Evolutionary conservation across 2,113 vertebrate species (phyloP).

Genomic region (Antechinus stuartii): DNA sequence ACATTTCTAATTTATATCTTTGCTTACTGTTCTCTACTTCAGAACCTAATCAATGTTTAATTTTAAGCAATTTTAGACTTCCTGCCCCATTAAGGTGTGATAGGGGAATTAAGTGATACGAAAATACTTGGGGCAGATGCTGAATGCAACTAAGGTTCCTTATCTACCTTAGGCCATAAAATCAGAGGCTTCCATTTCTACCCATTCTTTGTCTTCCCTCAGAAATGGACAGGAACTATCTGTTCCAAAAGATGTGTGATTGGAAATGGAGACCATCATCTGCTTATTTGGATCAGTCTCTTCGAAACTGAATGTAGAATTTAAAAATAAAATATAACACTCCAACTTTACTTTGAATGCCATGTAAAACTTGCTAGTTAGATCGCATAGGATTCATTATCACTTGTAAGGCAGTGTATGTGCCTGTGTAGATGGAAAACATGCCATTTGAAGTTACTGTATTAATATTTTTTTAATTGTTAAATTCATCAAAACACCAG

Average conservation of each 20-base stretch:
- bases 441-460: conserved; percentile 10
- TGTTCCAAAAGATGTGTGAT: neutral
- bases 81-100: neutral
- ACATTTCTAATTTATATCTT: neutral
- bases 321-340: neutral
- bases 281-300: conserved; percentile 1
- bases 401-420: neutral
- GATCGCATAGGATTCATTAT: conserved; percentile 49
- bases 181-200: neutral
- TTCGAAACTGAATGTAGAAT: neutral
- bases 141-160: neutral
- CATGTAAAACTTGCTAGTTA: neutral
- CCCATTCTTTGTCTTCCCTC: neutral
- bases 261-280: conserved; percentile 1
- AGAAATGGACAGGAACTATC: neutral
- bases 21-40: neutral
- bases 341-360: conserved; percentile 4
- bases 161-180: neutral
- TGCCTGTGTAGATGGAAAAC: conserved; percentile 17
- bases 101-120: neutral
- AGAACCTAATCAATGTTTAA: neutral
- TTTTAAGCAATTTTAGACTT: neutral
- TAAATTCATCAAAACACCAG: conserved; percentile 1
- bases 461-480: neutral
- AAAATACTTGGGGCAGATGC: neutral